Conservation (phyloP, 2,113 vertebrate genomes). For the Grantiella picta region DNA sequence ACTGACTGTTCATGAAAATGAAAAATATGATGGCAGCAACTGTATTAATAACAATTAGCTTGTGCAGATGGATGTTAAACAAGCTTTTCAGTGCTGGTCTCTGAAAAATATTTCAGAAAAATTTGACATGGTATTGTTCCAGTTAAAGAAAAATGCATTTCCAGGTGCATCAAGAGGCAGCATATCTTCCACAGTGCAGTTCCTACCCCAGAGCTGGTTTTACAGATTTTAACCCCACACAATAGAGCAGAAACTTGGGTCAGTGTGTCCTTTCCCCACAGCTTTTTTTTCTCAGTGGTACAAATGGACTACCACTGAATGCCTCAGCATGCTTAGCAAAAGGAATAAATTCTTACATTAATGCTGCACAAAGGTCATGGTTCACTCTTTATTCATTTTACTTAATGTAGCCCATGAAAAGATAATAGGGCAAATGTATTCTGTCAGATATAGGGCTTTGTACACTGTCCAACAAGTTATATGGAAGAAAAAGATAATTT, state of each 20-base stretch:
- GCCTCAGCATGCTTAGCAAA: background rate
- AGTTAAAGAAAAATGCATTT: background rate
- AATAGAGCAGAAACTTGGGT: background rate
- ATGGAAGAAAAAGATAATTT: background rate
- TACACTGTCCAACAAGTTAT: background rate
- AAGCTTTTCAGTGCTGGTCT: background rate
- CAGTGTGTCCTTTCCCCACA: background rate
- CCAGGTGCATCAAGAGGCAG: background rate
- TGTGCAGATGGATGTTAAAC: background rate
- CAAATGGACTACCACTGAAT: background rate
- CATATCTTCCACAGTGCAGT: background rate
- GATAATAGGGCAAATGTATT: background rate
- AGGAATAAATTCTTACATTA: background rate
- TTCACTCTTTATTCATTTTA: background rate
- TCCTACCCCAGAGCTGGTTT: background rate
- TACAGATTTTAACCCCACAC: background rate
- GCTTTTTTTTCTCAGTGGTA: background rate
- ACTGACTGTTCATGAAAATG: background rate
- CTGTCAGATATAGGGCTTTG: background rate
- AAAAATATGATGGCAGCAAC: background rate
- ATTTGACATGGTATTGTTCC: background rate
- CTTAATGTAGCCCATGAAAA: background rate
- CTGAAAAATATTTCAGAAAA: background rate
- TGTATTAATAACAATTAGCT: background rate
- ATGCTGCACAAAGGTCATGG: background rate